Conservation (phyloP, 2,888 invertebrate species). For the Eugnorisma glareosa region DNA sequence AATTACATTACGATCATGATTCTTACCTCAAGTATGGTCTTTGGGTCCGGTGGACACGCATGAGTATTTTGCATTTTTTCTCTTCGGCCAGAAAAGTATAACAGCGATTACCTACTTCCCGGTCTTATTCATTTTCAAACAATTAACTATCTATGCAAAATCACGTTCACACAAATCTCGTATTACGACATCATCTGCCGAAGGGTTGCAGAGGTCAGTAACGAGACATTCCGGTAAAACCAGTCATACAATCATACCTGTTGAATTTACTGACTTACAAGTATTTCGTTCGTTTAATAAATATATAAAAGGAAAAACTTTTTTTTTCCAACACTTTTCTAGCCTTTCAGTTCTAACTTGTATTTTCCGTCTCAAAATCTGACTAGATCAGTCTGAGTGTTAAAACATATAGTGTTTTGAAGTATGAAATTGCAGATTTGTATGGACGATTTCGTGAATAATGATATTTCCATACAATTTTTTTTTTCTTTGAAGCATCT, state of each 20-base stretch:
- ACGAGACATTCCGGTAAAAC: constrained; percentile 15
- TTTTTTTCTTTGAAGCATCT: no score
- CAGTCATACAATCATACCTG: neutral
- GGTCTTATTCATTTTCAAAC: neutral
- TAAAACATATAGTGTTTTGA: no score
- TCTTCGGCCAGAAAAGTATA: neutral
- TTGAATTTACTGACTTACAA: neutral
- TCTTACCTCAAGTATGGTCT: neutral
- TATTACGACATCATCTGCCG: constrained; percentile 4
- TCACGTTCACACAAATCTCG: neutral
- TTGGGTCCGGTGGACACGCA: neutral
- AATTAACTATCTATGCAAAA: neutral
- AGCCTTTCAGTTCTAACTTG: neutral
- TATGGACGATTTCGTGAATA: no score
- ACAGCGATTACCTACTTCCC: neutral
- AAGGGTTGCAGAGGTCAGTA: constrained; percentile 27
- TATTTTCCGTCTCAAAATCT: neutral
- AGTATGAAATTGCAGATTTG: no score
- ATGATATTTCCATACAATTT: no score
- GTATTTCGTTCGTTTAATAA: neutral
- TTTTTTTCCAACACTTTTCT: neutral
- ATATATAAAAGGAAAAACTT: neutral
- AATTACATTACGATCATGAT: neutral
- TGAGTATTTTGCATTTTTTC: neutral
- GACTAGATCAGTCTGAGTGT: neutral